Evolutionary conservation across 2,113 vertebrate genomes (phyloP).

Genomic region (Stercorarius parasiticus): DNA sequence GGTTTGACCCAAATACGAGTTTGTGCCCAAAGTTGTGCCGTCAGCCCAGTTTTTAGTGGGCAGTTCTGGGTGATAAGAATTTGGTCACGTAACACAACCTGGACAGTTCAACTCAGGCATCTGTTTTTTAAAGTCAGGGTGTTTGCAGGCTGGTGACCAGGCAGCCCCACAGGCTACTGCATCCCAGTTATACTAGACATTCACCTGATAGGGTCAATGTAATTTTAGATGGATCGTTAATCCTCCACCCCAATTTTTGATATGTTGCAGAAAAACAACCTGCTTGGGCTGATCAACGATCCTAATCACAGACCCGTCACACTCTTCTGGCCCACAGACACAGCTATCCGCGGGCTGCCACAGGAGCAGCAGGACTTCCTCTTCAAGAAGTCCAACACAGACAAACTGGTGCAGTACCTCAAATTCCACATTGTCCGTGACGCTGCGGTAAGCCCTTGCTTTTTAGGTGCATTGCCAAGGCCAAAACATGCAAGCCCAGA

Average conservation of each 20-base stretch:
- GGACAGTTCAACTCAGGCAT: neutral
- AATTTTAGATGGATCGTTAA: neutral
- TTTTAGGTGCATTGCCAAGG: neutral
- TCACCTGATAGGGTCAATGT: neutral
- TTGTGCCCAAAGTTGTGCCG: neutral
- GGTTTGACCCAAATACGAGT: neutral
- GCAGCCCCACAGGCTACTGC: neutral
- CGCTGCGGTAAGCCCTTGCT: constrained; percentile 71
- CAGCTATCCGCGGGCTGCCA: constrained; percentile 76
- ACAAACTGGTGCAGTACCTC: constrained; percentile 83
- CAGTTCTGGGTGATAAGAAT: neutral
- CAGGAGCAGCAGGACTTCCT: constrained; percentile 86
- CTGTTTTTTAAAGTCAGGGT: neutral
- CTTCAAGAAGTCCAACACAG: constrained; percentile 76
- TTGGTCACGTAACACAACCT: neutral
- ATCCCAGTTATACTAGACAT: neutral
- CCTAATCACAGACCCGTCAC: constrained; percentile 82
- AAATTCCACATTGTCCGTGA: constrained; percentile 87
- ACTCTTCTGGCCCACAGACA: constrained; percentile 87
- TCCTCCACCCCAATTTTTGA: neutral
- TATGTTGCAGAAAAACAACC: constrained; percentile 80
- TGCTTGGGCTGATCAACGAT: constrained; percentile 77
- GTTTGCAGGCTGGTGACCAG: neutral
- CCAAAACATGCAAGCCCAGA: neutral
- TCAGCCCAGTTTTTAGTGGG: neutral